Base-by-base conservation (phyloP, 1,140 invertebrate genomes). In the Nephotettix cincticeps region DNA sequence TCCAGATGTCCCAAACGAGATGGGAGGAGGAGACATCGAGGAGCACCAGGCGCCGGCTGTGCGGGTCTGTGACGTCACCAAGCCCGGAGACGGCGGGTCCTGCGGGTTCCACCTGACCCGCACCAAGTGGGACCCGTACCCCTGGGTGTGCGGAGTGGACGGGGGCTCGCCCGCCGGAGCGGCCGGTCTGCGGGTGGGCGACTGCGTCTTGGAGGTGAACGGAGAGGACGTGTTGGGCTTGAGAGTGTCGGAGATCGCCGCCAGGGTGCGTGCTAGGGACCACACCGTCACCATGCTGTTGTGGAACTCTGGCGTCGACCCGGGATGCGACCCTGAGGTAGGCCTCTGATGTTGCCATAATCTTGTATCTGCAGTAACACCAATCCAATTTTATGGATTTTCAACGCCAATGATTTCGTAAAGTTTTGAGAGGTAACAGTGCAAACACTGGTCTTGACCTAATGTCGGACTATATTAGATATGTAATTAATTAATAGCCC, bases 91-190 rank as follows among this genome's bases (percentile, higher is more conserved):
- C 1, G 47, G 27, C 0, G 75, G 71, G 1, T 77, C 82, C 27
- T 87, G 83, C 32, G 89, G 89, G 21, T 90, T 90, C 79, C 84
- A 89, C 76, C 78, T 90, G 51, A 87, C 86, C 0, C 82, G 87
- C 69, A 87, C 85, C 23, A 87, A 89, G 76, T 90, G 88, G 88
- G 89, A 90, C 81, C 88, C 89, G 3, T 90, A 90, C 82, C 89
- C 89, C 30, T 90, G 88, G 88, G 83, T 83, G 25, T 83, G 79
- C 74, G 81, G 79, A 25, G 84, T 87, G 19, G 84, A 85, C 30
- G 69, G 64, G 0, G 81, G 79, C 43, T 83, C 84, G 23, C 80
- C 83, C 27, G 84, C 85, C 17, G 76, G 81, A 23, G 74, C 72
- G 27, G 80, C 83, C 19, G 86, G 85, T 25, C 75, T 87, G 17